Conservation (phyloP, 2,797 vertebrate genomes). For the Enteromius treurensis region DNA sequence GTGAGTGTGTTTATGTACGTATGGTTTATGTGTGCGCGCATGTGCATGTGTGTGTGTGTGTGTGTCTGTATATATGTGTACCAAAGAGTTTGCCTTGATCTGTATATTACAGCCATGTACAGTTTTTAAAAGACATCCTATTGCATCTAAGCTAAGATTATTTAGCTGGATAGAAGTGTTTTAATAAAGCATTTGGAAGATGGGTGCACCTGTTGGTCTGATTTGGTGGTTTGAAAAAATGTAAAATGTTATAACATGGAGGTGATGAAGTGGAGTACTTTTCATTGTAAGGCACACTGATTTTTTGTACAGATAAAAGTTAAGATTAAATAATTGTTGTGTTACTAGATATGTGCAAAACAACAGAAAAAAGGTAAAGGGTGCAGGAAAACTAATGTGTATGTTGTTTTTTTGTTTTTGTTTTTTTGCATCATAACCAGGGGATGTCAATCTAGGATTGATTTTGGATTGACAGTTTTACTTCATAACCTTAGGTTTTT, state of each 20-base stretch:
- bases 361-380: background rate
- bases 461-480: background rate
- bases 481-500: background rate
- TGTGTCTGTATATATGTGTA: slow-evolving; percentile 79
- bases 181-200: slow-evolving; percentile 79
- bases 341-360: background rate
- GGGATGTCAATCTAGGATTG: no score
- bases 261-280: background rate
- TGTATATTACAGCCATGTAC: slow-evolving; percentile 86
- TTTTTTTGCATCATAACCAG: background rate
- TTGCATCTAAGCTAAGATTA: slow-evolving; percentile 79
- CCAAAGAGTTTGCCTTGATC: slow-evolving; percentile 85
- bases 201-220: slow-evolving; percentile 59
- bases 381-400: background rate
- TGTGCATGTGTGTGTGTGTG: slow-evolving; percentile 15
- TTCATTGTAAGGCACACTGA: background rate
- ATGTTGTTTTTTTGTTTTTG: no score
- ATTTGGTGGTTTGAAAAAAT: background rate
- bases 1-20: slow-evolving; percentile 18
- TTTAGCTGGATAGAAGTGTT: slow-evolving; percentile 82
- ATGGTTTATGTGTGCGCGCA: slow-evolving; percentile 31
- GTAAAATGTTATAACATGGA: background rate
- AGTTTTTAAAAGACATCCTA: slow-evolving; percentile 83
- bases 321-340: background rate
- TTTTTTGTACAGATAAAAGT: background rate